These are phyloP conservation scores for Cactoblastis cactorum DNA, from an alignment of 2,888 invertebrate species.

Conservation along the genomic window DNA sequence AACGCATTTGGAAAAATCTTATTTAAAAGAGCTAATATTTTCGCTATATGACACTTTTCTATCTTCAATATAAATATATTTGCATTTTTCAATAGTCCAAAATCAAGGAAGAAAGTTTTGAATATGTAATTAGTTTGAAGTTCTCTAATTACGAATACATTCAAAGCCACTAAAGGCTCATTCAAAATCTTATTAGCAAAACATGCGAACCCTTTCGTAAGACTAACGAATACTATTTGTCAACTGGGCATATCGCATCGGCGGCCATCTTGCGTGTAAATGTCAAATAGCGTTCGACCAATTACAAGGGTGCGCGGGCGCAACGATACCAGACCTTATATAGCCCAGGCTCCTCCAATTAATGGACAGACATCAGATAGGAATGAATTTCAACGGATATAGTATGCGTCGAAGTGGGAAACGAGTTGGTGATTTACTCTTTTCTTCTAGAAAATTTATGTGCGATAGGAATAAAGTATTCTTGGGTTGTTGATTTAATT, in stretches of 20 bases:
- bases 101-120: too few species aligned
- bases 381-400: constrained; percentile 13
- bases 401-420: constrained; percentile 7
- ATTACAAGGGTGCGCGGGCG: constrained; percentile 70
- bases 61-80: too few species aligned
- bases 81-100: neutral
- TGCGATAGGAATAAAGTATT: too few species aligned
- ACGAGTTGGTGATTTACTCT: neutral
- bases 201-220: constrained; percentile 36
- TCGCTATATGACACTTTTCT: too few species aligned
- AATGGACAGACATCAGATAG: constrained; percentile 66
- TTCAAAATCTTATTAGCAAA: constrained; percentile 9
- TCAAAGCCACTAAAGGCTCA: neutral
- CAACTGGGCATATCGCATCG: constrained; percentile 67
- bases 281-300: constrained; percentile 73
- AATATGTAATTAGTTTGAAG: too few species aligned
- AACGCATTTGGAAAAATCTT: too few species aligned
- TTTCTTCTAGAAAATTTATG: too few species aligned
- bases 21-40: too few species aligned
- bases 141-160: neutral
- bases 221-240: constrained; percentile 59
- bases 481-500: too few species aligned
- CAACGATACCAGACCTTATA: constrained; percentile 74
- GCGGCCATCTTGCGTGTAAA: constrained; percentile 74
- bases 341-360: constrained; percentile 72